phyloP scores from a whole-genome alignment of 2,797 vertebrate genomes.

The Cottoperca gobio region DNA sequence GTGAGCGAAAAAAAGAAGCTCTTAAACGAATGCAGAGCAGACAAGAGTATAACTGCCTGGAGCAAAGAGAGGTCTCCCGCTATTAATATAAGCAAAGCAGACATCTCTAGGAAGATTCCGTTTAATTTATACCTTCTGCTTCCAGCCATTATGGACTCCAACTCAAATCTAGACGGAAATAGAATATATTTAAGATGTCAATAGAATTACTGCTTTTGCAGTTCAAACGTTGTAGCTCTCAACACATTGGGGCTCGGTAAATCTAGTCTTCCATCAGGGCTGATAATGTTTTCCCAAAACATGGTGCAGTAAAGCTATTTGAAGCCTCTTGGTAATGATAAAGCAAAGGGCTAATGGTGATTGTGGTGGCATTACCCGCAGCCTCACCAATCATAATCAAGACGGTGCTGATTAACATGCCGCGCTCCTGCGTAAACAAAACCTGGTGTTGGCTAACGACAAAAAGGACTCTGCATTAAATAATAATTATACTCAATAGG shows the following conservation, averaged over 20 bases:
- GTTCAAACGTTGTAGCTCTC: slow-evolving; percentile 27
- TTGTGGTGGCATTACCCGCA: slow-evolving; percentile 57
- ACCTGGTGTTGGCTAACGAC: slow-evolving; percentile 57
- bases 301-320: slow-evolving; percentile 55
- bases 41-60: slow-evolving; percentile 57
- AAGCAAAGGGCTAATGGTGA: slow-evolving; percentile 70
- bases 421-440: slow-evolving; percentile 68
- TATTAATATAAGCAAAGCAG: slow-evolving; percentile 64
- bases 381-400: slow-evolving; percentile 79
- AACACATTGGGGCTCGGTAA: slow-evolving; percentile 36
- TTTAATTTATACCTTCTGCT: slow-evolving; percentile 68
- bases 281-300: slow-evolving; percentile 65
- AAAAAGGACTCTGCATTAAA: slow-evolving; percentile 59
- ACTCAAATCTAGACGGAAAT: slow-evolving; percentile 57
- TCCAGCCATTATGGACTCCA: slow-evolving; percentile 54
- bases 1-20: slow-evolving; percentile 55
- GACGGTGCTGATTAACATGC: slow-evolving; percentile 75
- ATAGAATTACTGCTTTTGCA: slow-evolving; percentile 49
- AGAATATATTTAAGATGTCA: slow-evolving; percentile 48
- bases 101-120: slow-evolving; percentile 60
- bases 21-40: slow-evolving; percentile 60
- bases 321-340: slow-evolving; percentile 66
- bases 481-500: slow-evolving; percentile 65
- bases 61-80: slow-evolving; percentile 56
- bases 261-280: slow-evolving; percentile 58